Percentiles rank a stretch among this genome's conserved stretches.
phyloP scores from a whole-genome alignment of 2,113 vertebrate genomes.

The Mugil cephalus region DNA sequence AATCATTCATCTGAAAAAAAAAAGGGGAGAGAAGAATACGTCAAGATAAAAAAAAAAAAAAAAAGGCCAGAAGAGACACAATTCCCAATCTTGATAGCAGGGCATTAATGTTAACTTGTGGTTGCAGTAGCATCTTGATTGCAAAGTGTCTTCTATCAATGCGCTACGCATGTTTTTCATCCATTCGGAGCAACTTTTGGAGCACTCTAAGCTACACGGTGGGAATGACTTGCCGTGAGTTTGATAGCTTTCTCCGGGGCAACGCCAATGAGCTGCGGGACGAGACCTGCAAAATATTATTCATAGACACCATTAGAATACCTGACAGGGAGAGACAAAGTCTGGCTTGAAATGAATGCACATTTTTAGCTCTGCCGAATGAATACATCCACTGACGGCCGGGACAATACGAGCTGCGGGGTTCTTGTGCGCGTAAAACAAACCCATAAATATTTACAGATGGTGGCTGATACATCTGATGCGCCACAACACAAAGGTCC shows the following conservation, averaged over 20 bases:
- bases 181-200: slow-evolving; percentile 50
- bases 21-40: slow-evolving; percentile 32
- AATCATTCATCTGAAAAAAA: slow-evolving; percentile 91
- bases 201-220: slow-evolving; percentile 54
- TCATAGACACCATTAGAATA: slow-evolving; percentile 77
- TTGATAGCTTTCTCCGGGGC: slow-evolving; percentile 99
- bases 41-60: slow-evolving; percentile 38
- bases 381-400: slow-evolving; percentile 66
- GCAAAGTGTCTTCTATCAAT: slow-evolving; percentile 44
- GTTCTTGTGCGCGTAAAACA: slow-evolving; percentile 69
- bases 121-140: slow-evolving; percentile 70
- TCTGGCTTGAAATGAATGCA: slow-evolving; percentile 68
- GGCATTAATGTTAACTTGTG: slow-evolving; percentile 71
- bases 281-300: slow-evolving; percentile 90
- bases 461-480: slow-evolving; percentile 72
- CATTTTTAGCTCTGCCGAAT: slow-evolving; percentile 51
- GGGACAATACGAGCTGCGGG: slow-evolving; percentile 68
- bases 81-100: slow-evolving; percentile 52
- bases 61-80: slow-evolving; percentile 64
- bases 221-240: slow-evolving; percentile 93
- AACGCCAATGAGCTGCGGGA: slow-evolving; percentile 96
- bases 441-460: slow-evolving; percentile 81
- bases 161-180: slow-evolving; percentile 57
- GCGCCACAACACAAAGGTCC: slow-evolving; percentile 66
- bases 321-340: slow-evolving; percentile 56